Evolutionary conservation across 1,140 invertebrate genomes (phyloP), one percentile per base, ranked within the genome.

Genomic region (Drosophila navojoa): DNA sequence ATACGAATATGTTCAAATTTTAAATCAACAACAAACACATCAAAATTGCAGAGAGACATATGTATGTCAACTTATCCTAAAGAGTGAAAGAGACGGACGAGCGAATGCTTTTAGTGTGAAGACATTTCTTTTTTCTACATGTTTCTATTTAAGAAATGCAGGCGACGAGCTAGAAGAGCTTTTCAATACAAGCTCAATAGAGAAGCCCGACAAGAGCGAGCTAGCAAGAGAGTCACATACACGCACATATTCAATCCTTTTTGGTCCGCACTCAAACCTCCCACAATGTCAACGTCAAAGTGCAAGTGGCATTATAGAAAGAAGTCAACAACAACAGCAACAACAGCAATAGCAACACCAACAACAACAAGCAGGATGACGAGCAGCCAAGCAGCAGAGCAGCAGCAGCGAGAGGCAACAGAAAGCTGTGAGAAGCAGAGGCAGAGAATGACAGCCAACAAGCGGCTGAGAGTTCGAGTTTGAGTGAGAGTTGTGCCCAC

Each of bases 261-360:
- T 55, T 55, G 35, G 19, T 3, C 16, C 54, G 27, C 58, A 27
- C 67, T 57, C 71, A 57, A 53, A 49, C 53, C 69, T 47, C 35
- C 47, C 77, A 77, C 77, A 84, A 77, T 84, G 81, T 84, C 80
- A 84, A 84, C 81, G 81, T 85, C 81, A 85, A 85, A 85, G 81
- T 85, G 81, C 81, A 85, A 85, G 81, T 84, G 80, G 80, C 80
- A 84, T 84, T 84, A 84, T 84, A 57, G 80, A 84, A 84, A 84
- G 76, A 53, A 84, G 80, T 79, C 80, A 77, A 71, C 80, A 82
- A 47, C 22, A 62, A 50, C 68, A 63, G 42, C 68, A 58, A 68
- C 80, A 82, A 47, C 32, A 62, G 32, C 68, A 52, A 84, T 84
- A 57, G 80, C 60, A 79, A 84, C 13, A 62, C 4, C 22, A 55